Percentiles rank a stretch among this genome's conserved stretches.
Conservation (phyloP, 2,888 invertebrate species). For the Drosophila rellima region DNA sequence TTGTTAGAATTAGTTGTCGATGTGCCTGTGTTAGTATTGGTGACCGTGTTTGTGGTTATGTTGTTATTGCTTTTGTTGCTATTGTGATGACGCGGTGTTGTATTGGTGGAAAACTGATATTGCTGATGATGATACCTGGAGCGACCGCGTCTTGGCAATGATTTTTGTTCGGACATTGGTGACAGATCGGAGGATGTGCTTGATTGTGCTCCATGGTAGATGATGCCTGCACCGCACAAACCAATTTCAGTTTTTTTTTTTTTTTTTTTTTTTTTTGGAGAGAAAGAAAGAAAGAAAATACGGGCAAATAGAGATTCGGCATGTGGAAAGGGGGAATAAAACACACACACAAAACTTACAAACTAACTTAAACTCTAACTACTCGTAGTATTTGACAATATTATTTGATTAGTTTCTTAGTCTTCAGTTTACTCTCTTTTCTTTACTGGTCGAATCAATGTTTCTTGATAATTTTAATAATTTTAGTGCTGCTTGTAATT, state of each 20-base stretch:
- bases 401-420: constrained; percentile 24
- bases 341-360: constrained; percentile 43
- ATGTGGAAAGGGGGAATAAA: constrained; percentile 44
- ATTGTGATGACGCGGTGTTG: constrained; percentile 87
- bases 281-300: constrained; percentile 72
- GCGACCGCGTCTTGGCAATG: constrained; percentile 90
- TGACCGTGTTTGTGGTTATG: constrained; percentile 68
- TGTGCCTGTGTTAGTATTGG: constrained; percentile 66
- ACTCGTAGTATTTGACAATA: constrained; percentile 16
- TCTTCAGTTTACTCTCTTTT: constrained; percentile 42
- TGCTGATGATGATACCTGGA: constrained; percentile 88
- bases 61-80: constrained; percentile 83
- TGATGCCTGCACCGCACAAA: constrained; percentile 87
- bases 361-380: constrained; percentile 47
- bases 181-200: constrained; percentile 92
- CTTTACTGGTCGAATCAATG: constrained; percentile 42
- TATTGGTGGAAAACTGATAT: constrained; percentile 86
- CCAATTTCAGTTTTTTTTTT: constrained; percentile 33
- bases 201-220: constrained; percentile 91
- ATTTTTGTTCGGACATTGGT: constrained; percentile 92
- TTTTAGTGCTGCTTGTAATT: constrained; percentile 41
- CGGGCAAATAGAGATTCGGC: constrained; percentile 69
- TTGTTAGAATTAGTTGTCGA: constrained; percentile 80
- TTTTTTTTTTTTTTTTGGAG: constrained; percentile 23
- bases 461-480: constrained; percentile 1